phyloP scores from a whole-genome alignment of 2,113 vertebrate genomes.

The Hemichromis elongatus region DNA sequence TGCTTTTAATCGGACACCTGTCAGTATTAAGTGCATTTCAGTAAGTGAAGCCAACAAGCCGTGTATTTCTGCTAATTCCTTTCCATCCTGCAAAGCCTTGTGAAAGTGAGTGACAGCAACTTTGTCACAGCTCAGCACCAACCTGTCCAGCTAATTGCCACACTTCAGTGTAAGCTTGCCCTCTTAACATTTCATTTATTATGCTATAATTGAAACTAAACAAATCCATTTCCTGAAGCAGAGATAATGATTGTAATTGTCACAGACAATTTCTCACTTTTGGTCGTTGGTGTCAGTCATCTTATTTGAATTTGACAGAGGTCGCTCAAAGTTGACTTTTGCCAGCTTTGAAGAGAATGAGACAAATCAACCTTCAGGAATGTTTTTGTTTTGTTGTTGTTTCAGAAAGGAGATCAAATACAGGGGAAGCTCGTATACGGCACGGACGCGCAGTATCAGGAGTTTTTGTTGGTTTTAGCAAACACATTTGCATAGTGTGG shows the following conservation, averaged over 20 bases:
- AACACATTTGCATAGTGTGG: neutral
- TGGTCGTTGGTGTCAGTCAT: slow-evolving; percentile 5
- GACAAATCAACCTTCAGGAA: neutral
- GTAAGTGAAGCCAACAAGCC: neutral
- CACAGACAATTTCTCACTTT: slow-evolving; percentile 22
- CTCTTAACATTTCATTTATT: slow-evolving; percentile 6
- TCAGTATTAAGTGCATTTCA: neutral
- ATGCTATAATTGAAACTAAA: slow-evolving; percentile 15
- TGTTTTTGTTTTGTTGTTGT: neutral
- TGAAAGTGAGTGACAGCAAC: slow-evolving; percentile 13
- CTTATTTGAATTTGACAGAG: neutral
- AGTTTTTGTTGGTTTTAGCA: neutral
- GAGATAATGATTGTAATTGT: slow-evolving; percentile 21
- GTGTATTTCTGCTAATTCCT: neutral
- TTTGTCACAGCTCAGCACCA: neutral
- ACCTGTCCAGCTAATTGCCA: slow-evolving; percentile 18
- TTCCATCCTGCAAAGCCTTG: neutral
- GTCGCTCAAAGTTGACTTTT: neutral
- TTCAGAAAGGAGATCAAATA: neutral
- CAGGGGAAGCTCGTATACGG: neutral
- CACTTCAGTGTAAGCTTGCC: neutral
- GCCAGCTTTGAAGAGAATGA: neutral
- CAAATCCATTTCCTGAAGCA: neutral
- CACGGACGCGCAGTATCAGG: neutral
- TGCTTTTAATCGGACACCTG: neutral